Evolutionary conservation across 1,140 invertebrate genomes (phyloP), one percentile per base, ranked within the genome.

Genomic region (Aphidius ervi): DNA sequence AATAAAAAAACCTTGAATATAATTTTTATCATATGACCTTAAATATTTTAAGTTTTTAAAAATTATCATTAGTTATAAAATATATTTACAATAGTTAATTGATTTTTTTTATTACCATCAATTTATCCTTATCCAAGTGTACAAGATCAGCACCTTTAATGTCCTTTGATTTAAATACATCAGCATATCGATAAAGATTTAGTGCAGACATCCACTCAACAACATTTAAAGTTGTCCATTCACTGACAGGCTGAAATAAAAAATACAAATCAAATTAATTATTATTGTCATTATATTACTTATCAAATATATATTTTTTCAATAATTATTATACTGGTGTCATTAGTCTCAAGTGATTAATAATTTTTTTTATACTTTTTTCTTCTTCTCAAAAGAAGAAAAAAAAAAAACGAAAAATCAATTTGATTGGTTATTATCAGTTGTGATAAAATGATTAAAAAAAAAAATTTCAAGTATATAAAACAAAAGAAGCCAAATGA

Each of bases 141-240:
- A 83, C 74, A 57, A 90, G 79, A 78, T 89, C 87, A 59, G 79
- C 76, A 59, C 88, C 88, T 76, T 86, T 87, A 70, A 90, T 85
- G 67, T 88, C 84, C 71, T 87, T 86, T 61, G 85, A 87, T 68
- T 86, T 85, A 80, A 90, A 90, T 58, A 88, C 79, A 71, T 89
- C 87, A 62, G 83, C 84, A 81, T 89, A 89, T 56, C 84, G 81
- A 68, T 87, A 87, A 40, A 90, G 76, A 74, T 89, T 89, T 56
- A 88, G 68, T 43, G 86, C 85, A 60, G 87, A 87, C 87, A 90
- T 88, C 88, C 88, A 89, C 76, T 90, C 88, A 60, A 88, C 81
- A 16, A 90, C 88, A 74, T 90, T 85, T 45, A 81, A 72, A 58
- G 84, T 82, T 39, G 85, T 84, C 88, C 88, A 90, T 74, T 88